These are phyloP conservation scores for Phocides pigmalion DNA, from an alignment of 1,140 invertebrate genomes.

Conservation along the genomic window DNA sequence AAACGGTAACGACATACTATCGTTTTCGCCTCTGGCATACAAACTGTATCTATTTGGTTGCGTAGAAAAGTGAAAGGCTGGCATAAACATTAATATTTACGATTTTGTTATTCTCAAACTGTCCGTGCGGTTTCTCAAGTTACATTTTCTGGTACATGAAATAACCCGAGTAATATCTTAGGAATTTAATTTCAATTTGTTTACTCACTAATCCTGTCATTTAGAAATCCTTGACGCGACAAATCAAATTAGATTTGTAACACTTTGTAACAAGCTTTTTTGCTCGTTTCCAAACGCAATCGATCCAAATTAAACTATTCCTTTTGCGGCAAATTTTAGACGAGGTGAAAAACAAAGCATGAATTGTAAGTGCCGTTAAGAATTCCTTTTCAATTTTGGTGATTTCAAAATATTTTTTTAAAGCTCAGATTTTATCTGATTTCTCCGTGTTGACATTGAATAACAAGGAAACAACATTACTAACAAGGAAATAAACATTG, in stretches of 20 bases:
- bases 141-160: neutral
- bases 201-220: neutral
- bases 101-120: slow-evolving; percentile 32
- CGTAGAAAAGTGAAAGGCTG: slow-evolving; percentile 36
- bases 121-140: slow-evolving; percentile 19
- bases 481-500: no score
- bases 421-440: neutral
- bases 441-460: no score
- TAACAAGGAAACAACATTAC: no score
- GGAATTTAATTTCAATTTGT: neutral
- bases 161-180: neutral
- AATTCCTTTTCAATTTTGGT: neutral
- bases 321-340: neutral
- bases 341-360: slow-evolving; percentile 2
- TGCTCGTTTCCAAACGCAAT: neutral
- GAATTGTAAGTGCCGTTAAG: no score
- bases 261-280: slow-evolving; percentile 11
- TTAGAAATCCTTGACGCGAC: slow-evolving; percentile 4
- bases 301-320: neutral
- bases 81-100: slow-evolving; percentile 32
- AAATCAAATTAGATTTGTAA: neutral
- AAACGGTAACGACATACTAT: slow-evolving; percentile 8
- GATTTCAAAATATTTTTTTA: neutral
- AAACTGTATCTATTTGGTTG: slow-evolving; percentile 30
- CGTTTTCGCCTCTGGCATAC: slow-evolving; percentile 19